Conservation (phyloP, 2,888 invertebrate genomes). For the Philereme transversata region DNA sequence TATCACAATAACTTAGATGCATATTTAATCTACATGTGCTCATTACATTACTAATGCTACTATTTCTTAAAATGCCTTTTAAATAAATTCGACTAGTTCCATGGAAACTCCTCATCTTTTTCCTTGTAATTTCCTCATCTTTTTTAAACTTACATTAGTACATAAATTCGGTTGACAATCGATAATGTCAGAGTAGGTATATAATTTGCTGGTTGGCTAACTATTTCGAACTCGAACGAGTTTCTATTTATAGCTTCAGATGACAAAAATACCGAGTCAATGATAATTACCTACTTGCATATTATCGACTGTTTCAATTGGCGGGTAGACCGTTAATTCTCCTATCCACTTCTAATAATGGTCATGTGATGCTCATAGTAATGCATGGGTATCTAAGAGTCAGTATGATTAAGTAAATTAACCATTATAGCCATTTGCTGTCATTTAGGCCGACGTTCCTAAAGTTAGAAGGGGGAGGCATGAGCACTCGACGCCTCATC, state of each 20-base stretch:
- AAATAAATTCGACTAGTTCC: not conserved
- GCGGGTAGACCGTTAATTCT: not conserved
- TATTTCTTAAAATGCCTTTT: not conserved
- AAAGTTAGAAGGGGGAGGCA: slow-evolving; percentile 75
- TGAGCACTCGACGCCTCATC: slow-evolving; percentile 74
- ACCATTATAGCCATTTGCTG: slow-evolving; percentile 51
- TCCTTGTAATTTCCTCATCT: not conserved
- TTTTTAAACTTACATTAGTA: not conserved
- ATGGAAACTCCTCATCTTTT: no score
- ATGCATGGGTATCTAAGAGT: not conserved
- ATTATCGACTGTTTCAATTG: not conserved
- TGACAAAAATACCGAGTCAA: slow-evolving; percentile 4
- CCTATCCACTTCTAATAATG: not conserved
- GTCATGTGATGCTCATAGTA: not conserved
- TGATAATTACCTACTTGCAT: slow-evolving; percentile 8
- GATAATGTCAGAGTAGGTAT: not conserved
- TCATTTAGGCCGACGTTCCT: slow-evolving; percentile 59
- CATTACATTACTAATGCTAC: not conserved
- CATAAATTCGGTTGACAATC: not conserved
- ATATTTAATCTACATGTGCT: not conserved
- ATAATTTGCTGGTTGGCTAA: not conserved
- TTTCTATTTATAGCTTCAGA: slow-evolving; percentile 4
- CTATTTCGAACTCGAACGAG: slow-evolving; percentile 2
- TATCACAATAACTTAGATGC: slow-evolving; percentile 39
- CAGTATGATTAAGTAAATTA: slow-evolving; percentile 51